Evolutionary conservation across 1,140 invertebrate species (phyloP).

Genomic region (Bombyx mori): ASM3026992v2 NC_085115.1:8671501-8672000

Average conservation of each 20-base stretch:
- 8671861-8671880: conserved; percentile 5
- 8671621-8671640: conserved; percentile 25
- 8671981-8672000: conserved; percentile 23
- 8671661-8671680: conserved; percentile 31
- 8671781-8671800: conserved; percentile 28
- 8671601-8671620: not conserved
- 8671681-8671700: conserved; percentile 31
- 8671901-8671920: conserved; percentile 37
- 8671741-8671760: conserved; percentile 35
- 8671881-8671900: conserved; percentile 19
- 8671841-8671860: conserved; percentile 40
- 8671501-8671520: too few species aligned
- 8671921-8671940: conserved; percentile 30
- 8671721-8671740: conserved; percentile 39
- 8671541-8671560: too few species aligned
- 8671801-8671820: conserved; percentile 56
- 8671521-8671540: too few species aligned
- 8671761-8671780: conserved; percentile 48
- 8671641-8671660: conserved; percentile 47
- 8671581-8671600: too few species aligned
- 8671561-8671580: too few species aligned
- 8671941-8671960: conserved; percentile 1
- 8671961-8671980: conserved; percentile 53
- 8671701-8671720: conserved; percentile 37
- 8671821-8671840: conserved; percentile 58